These are phyloP conservation scores for Drosophila tsacasi DNA, from an alignment of 1,140 invertebrate species.

Conservation along the genomic window DNA sequence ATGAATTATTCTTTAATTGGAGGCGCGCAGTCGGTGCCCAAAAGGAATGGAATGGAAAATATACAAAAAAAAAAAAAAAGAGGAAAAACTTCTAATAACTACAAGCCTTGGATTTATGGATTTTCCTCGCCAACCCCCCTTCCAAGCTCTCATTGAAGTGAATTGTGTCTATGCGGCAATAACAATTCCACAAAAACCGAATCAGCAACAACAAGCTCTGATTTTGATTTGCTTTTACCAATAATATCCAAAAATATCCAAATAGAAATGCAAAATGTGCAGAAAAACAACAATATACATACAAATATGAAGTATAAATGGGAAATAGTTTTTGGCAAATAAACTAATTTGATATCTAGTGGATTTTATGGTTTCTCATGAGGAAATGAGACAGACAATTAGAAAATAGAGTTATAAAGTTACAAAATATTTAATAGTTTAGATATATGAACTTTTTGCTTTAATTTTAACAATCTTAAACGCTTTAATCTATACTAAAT, in stretches of 20 bases:
- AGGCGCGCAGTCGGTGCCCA: slow-evolving; percentile 50
- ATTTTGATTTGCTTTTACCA: slow-evolving; percentile 49
- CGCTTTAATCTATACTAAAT: background rate
- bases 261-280: slow-evolving; percentile 59
- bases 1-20: slow-evolving; percentile 83
- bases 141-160: slow-evolving; percentile 32
- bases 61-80: background rate
- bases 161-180: slow-evolving; percentile 68
- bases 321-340: slow-evolving; percentile 14
- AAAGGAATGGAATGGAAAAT: slow-evolving; percentile 5
- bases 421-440: background rate
- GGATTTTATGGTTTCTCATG: background rate
- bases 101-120: slow-evolving; percentile 11
- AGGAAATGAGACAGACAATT: background rate
- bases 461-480: background rate
- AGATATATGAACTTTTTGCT: background rate
- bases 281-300: slow-evolving; percentile 30
- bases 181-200: slow-evolving; percentile 31
- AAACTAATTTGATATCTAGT: slow-evolving; percentile 12
- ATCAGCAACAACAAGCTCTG: slow-evolving; percentile 48
- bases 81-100: slow-evolving; percentile 26
- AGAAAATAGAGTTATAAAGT: background rate
- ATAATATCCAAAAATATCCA: slow-evolving; percentile 27
- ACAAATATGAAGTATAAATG: background rate
- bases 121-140: background rate